Conservation (phyloP, 2,888 invertebrate genomes). For the Proisotoma minuta region DNA sequence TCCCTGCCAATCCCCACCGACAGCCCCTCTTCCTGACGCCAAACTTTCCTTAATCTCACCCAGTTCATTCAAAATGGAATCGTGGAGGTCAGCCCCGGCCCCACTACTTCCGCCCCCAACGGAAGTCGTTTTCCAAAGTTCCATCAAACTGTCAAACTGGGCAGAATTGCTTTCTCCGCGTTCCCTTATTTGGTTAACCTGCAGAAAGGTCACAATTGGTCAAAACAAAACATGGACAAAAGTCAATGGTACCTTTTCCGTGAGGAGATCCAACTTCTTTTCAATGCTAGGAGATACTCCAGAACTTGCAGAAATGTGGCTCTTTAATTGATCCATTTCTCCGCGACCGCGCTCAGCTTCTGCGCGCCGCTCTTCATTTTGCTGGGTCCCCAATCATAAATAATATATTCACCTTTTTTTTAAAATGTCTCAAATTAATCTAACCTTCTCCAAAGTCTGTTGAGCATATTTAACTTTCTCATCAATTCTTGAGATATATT, state of each 20-base stretch:
- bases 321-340: slow-evolving; percentile 11
- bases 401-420: not conserved
- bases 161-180: slow-evolving; percentile 33
- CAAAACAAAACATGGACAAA: not conserved
- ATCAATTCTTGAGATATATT: slow-evolving; percentile 66
- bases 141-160: slow-evolving; percentile 40
- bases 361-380: slow-evolving; percentile 27
- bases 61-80: slow-evolving; percentile 38
- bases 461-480: slow-evolving; percentile 58
- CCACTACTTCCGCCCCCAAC: slow-evolving; percentile 15
- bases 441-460: slow-evolving; percentile 48
- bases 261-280: slow-evolving; percentile 23
- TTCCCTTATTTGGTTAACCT: slow-evolving; percentile 33
- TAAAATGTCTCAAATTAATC: not conserved
- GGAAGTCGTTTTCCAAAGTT: slow-evolving; percentile 30
- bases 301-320: not conserved
- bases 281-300: slow-evolving; percentile 14
- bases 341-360: slow-evolving; percentile 20
- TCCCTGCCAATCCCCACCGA: slow-evolving; percentile 35
- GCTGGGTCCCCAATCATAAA: slow-evolving; percentile 14
- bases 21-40: too few relatives aligned
- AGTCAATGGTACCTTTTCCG: slow-evolving; percentile 20
- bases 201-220: not conserved
- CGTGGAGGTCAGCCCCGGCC: slow-evolving; percentile 28
- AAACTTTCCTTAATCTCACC: slow-evolving; percentile 44